Evolutionary conservation across 2,797 vertebrate genomes (phyloP).

Genomic region (Sebastes nivosus): DNA sequence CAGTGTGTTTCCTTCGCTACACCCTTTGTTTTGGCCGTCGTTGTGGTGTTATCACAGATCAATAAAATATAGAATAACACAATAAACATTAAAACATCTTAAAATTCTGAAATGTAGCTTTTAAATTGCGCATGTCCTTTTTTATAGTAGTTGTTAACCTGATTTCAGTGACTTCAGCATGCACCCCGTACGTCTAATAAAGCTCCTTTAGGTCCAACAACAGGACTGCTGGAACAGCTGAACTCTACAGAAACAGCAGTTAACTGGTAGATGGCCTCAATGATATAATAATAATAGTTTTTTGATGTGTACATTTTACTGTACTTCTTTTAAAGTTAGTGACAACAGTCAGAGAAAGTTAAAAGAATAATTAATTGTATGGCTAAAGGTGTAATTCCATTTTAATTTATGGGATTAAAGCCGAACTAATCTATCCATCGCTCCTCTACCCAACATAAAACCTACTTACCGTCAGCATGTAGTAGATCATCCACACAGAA

Average conservation of each 20-base stretch:
- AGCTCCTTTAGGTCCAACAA: too few species aligned
- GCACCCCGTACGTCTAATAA: neutral
- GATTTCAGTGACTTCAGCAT: neutral
- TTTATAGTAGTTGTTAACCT: neutral
- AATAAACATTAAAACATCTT: neutral
- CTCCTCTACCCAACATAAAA: neutral
- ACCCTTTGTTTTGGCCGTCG: too few species aligned
- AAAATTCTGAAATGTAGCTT: neutral
- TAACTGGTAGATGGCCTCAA: neutral
- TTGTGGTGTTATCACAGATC: too few species aligned
- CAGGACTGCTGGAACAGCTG: neutral
- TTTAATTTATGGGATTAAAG: neutral
- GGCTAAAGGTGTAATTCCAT: neutral
- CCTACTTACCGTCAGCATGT: conserved; percentile 57
- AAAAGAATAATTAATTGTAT: neutral
- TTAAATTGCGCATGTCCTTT: too few species aligned
- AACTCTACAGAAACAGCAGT: too few species aligned
- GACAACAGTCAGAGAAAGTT: too few species aligned
- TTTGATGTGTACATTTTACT: neutral
- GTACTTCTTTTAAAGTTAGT: too few species aligned
- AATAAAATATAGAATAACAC: neutral
- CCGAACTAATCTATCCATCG: neutral
- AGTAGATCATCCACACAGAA: conserved; percentile 66
- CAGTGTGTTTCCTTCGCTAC: too few species aligned
- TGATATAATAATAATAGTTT: neutral